A percentile compares a stretch with the other conserved stretches of the same genome.
These are phyloP conservation scores for Shinisaurus crocodilurus DNA, from an alignment of 2,113 vertebrate genomes.

Conservation along the genomic window DNA sequence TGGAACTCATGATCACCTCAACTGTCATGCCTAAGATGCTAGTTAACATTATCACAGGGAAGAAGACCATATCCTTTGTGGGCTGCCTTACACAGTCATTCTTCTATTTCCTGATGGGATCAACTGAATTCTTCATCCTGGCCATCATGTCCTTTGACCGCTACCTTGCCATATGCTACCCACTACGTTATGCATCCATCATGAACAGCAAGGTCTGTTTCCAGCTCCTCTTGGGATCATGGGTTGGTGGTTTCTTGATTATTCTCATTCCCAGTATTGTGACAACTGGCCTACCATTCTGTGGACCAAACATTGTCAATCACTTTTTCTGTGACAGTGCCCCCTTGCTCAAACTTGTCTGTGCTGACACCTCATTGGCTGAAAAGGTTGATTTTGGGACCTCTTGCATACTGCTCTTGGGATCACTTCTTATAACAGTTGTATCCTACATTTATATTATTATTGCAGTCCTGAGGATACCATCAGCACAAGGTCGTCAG, in stretches of 20 bases:
- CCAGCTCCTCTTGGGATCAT: conserved; percentile 38
- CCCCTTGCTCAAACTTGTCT: conserved; percentile 56
- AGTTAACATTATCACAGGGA: conserved; percentile 14
- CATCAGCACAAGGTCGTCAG: conserved; percentile 37
- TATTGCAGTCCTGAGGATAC: conserved; percentile 30
- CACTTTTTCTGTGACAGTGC: conserved; percentile 72
- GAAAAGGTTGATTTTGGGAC: conserved; percentile 61
- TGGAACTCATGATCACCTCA: conserved; percentile 45
- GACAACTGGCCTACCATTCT: conserved; percentile 59
- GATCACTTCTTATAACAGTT: conserved; percentile 15
- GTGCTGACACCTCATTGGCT: conserved; percentile 50
- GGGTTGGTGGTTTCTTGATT: conserved; percentile 40
- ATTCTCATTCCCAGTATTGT: conserved; percentile 19
- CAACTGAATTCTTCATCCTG: conserved; percentile 54
- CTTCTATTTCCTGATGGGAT: conserved; percentile 48
- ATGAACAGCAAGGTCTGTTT: conserved; percentile 41
- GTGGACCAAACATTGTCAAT: conserved; percentile 48
- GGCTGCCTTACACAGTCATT: conserved; percentile 47
- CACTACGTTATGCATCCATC: conserved; percentile 44
- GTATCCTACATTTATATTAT: conserved; percentile 43
- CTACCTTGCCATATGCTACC: conserved; percentile 49
- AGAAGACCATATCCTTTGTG: conserved; percentile 49
- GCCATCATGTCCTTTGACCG: conserved; percentile 53
- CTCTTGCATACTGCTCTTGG: conserved; percentile 38
- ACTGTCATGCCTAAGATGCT: conserved; percentile 47